Evolutionary conservation across 2,888 invertebrate genomes (phyloP).

Genomic region (Glyphotaelius pellucidus): DNA sequence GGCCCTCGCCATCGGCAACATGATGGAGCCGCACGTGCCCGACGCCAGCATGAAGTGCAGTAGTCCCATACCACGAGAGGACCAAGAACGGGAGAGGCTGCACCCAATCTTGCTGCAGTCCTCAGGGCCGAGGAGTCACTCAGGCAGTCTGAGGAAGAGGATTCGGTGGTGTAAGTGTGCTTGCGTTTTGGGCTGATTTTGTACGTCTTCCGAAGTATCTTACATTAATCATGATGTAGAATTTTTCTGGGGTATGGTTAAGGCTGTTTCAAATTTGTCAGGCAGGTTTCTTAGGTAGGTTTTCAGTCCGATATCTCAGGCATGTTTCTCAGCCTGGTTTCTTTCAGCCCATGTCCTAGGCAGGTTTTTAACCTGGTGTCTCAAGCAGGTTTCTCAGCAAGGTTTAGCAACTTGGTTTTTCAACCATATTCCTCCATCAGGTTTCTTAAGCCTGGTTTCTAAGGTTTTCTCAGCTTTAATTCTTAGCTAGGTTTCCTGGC

Average conservation of each 20-base stretch:
- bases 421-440: no score
- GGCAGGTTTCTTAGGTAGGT: not conserved
- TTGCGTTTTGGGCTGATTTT: not conserved
- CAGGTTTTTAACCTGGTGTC: no score
- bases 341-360: no score
- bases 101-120: constrained; percentile 32
- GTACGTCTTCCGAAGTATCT: not conserved
- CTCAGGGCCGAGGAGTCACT: not conserved
- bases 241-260: not conserved
- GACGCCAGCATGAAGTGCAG: not conserved
- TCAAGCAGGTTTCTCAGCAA: no score
- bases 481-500: no score
- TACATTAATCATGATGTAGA: not conserved
- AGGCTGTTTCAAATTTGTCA: not conserved
- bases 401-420: no score
- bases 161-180: constrained; percentile 60
- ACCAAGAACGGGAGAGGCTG: not conserved
- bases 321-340: not conserved
- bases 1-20: not conserved
- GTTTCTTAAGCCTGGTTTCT: no score
- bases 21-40: not conserved
- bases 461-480: no score
- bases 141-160: constrained; percentile 53
- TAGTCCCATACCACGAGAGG: not conserved
- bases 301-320: not conserved